Conservation (phyloP, 2,888 invertebrate genomes). For the Philereme transversata region DNA sequence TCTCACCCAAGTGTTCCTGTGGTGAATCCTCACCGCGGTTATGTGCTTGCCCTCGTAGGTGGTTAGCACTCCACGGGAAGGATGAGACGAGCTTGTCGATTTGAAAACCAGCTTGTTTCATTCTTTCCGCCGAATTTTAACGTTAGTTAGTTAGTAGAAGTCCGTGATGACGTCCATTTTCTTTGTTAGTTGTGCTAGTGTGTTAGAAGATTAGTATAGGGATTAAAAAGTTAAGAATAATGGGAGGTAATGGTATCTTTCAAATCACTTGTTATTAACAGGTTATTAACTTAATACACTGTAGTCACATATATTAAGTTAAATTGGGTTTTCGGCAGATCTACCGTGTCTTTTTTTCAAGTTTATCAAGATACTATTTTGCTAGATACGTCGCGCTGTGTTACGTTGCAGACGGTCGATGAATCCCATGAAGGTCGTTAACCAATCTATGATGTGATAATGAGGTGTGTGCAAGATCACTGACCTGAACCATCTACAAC, state of each 20-base stretch:
- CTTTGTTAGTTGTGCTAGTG: neutral
- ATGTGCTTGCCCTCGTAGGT: neutral
- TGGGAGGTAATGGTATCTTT: no score
- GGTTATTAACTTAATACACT: no score
- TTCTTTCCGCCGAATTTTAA: conserved; percentile 10
- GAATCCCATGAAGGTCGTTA: no score
- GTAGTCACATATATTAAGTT: no score
- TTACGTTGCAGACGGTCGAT: no score
- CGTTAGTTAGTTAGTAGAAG: conserved; percentile 15
- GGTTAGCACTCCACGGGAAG: conserved; percentile 14
- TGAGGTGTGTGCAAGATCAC: neutral
- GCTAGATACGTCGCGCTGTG: no score
- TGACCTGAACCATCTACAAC: conserved; percentile 31
- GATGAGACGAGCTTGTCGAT: conserved; percentile 27
- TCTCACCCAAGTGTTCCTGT: neutral
- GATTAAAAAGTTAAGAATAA: no score
- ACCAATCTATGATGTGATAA: no score
- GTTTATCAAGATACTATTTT: no score
- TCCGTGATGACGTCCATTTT: neutral
- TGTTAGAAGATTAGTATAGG: neutral
- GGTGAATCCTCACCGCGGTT: neutral
- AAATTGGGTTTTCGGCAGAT: no score
- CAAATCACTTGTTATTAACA: no score
- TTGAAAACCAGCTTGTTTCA: conserved; percentile 12
- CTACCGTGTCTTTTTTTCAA: no score